Conservation (phyloP, 23 tunicate genomes). For the Oikopleura albicans region DNA sequence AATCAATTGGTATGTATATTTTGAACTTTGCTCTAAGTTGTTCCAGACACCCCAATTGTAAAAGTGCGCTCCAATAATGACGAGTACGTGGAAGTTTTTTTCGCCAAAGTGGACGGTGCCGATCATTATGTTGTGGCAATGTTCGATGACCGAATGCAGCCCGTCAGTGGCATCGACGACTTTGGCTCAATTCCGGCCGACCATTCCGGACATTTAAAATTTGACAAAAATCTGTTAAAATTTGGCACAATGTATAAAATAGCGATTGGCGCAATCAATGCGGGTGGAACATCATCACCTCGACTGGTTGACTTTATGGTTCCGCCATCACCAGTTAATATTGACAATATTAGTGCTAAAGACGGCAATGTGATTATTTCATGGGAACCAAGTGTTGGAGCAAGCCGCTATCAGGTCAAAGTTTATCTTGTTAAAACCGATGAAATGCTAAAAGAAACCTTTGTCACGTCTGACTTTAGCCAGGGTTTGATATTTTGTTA, state of each 20-base stretch:
- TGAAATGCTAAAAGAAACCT: background rate
- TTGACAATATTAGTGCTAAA: background rate
- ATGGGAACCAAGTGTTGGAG: background rate
- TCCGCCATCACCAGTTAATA: background rate
- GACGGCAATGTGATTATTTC: background rate
- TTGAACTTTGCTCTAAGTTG: too few relatives aligned
- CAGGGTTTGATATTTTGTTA: too few relatives aligned
- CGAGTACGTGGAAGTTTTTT: background rate
- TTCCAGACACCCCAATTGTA: background rate
- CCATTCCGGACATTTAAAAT: background rate
- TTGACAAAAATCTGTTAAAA: background rate
- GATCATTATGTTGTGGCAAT: background rate
- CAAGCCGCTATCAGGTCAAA: background rate
- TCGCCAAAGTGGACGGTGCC: background rate
- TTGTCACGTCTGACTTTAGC: background rate
- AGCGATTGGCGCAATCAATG: background rate
- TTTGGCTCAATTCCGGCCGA: background rate
- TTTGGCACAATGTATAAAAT: background rate
- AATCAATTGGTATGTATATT: too few relatives aligned
- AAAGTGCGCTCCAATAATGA: background rate
- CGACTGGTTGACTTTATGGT: background rate
- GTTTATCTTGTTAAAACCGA: background rate
- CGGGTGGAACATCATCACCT: background rate
- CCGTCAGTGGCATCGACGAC: background rate
- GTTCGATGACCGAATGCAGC: background rate